Percentiles rank a stretch among this genome's conserved stretches.
Evolutionary conservation across 2,888 invertebrate species (phyloP).

Genomic region (Tyria jacobaeae): DNA sequence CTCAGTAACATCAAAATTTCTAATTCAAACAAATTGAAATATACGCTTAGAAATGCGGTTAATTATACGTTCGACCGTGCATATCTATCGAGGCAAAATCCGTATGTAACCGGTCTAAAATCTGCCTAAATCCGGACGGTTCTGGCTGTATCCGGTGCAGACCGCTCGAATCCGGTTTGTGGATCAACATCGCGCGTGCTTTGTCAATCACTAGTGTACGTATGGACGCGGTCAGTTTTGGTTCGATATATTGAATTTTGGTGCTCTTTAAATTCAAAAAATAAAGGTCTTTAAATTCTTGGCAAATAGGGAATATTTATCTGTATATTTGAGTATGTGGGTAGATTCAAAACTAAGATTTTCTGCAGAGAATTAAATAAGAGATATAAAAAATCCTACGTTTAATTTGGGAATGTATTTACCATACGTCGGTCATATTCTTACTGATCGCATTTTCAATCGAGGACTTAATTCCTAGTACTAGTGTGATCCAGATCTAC

Average conservation of each 20-base stretch:
- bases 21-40: slow-evolving; percentile 48
- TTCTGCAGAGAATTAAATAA: not conserved
- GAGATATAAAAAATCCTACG: not conserved
- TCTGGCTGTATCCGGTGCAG: slow-evolving; percentile 51
- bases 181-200: slow-evolving; percentile 52
- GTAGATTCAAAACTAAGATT: not conserved
- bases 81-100: slow-evolving; percentile 67
- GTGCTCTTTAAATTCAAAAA: too few relatives aligned
- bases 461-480: not conserved
- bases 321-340: not conserved
- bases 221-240: slow-evolving; percentile 43
- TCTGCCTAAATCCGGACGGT: slow-evolving; percentile 56
- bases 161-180: slow-evolving; percentile 57
- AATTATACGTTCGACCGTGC: slow-evolving; percentile 55
- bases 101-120: slow-evolving; percentile 59
- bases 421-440: too few relatives aligned
- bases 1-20: slow-evolving; percentile 32
- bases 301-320: not conserved
- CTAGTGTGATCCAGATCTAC: too few relatives aligned
- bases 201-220: slow-evolving; percentile 44
- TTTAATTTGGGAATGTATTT: too few relatives aligned
- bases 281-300: not conserved
- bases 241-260: slow-evolving; percentile 43
- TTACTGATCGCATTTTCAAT: too few relatives aligned
- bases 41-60: slow-evolving; percentile 47